phyloP scores from a whole-genome alignment of 2,113 vertebrate species.

The Prietella phreatophila region DNA sequence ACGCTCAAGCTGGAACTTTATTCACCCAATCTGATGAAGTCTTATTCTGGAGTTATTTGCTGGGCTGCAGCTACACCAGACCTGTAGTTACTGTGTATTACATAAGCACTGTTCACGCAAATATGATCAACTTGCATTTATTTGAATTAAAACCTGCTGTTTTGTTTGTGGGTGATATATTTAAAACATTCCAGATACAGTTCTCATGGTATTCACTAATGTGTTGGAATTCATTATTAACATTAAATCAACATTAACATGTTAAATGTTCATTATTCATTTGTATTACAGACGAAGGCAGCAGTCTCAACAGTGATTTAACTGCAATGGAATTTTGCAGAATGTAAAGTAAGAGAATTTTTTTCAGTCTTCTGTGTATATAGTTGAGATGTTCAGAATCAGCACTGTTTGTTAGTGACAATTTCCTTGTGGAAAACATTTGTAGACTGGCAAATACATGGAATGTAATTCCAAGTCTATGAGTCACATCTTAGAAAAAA shows the following conservation, averaged over 20 bases:
- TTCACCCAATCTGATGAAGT: neutral
- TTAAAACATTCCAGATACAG: neutral
- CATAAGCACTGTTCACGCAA: neutral
- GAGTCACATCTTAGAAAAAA: constrained; percentile 23
- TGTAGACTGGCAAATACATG: constrained; percentile 6
- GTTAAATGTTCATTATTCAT: neutral
- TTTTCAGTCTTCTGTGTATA: neutral
- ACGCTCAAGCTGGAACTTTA: neutral
- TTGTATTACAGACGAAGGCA: neutral
- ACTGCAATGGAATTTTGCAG: neutral
- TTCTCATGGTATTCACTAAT: neutral
- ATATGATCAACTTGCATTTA: neutral
- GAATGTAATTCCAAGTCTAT: constrained; percentile 14
- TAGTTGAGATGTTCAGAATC: neutral
- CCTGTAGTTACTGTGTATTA: neutral
- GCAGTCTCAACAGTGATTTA: neutral
- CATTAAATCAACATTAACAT: neutral
- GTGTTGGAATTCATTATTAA: neutral
- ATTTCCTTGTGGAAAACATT: neutral
- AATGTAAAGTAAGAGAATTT: neutral
- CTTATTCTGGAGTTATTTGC: neutral
- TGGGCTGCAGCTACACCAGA: neutral
- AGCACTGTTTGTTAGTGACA: neutral
- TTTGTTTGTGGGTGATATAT: no score
- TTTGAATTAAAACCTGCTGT: neutral